phyloP scores from a whole-genome alignment of 2,113 vertebrate species.

The Balaeniceps rex region DNA sequence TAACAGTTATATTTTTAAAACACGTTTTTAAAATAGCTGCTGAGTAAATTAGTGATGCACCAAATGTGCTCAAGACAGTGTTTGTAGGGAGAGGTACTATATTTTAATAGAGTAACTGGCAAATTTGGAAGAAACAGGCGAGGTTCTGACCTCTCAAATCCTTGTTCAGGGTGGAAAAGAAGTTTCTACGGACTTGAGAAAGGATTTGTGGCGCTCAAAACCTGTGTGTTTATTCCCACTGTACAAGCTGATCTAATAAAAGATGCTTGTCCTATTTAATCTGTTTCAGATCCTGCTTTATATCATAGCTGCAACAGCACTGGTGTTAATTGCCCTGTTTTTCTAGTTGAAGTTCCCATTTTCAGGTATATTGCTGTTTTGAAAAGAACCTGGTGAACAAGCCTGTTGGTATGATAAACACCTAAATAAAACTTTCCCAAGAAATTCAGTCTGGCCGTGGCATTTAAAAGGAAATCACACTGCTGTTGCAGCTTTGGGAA shows the following conservation, averaged over 20 bases:
- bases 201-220: background rate
- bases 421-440: background rate
- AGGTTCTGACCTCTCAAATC: background rate
- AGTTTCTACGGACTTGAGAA: background rate
- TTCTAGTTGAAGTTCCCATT: background rate
- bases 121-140: background rate
- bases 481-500: background rate
- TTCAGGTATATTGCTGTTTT: background rate
- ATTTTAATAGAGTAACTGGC: background rate
- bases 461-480: background rate
- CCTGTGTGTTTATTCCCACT: background rate
- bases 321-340: background rate
- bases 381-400: background rate
- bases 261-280: background rate
- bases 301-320: background rate
- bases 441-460: background rate
- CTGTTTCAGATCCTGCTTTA: background rate
- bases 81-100: background rate
- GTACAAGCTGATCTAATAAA: background rate
- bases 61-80: background rate
- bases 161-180: background rate
- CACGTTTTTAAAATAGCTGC: background rate
- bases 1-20: background rate
- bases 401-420: background rate
- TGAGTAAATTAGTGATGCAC: slow-evolving; percentile 8